A percentile compares a stretch with the other conserved stretches of the same genome.
These are phyloP conservation scores for Anthoptus insignis DNA, from an alignment of 2,888 invertebrate genomes.

Conservation along the genomic window DNA sequence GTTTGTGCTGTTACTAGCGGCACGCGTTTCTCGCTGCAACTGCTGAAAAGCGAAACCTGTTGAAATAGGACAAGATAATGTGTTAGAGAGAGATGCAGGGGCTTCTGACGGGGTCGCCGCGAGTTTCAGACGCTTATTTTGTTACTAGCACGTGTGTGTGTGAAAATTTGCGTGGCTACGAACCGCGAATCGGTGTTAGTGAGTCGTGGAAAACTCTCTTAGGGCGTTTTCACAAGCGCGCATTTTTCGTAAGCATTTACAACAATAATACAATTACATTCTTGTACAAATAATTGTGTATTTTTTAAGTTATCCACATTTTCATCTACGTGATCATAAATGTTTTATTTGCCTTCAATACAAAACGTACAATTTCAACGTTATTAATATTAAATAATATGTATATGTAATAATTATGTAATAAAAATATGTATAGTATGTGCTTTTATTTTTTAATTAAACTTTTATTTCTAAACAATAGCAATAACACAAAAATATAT, in stretches of 20 bases:
- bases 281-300: background rate
- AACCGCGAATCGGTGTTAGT: constrained; percentile 75
- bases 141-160: constrained; percentile 76
- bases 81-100: constrained; percentile 66
- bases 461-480: too few relatives aligned
- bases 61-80: constrained; percentile 81
- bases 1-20: constrained; percentile 84
- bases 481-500: too few relatives aligned
- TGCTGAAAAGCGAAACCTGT: constrained; percentile 86
- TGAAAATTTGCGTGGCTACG: constrained; percentile 81
- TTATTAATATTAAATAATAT: too few relatives aligned
- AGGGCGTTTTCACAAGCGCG: constrained; percentile 77
- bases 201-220: constrained; percentile 85
- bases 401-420: too few relatives aligned
- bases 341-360: too few relatives aligned
- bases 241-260: too few relatives aligned
- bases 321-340: background rate
- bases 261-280: too few relatives aligned
- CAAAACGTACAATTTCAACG: too few relatives aligned
- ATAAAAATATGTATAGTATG: too few relatives aligned
- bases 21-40: constrained; percentile 81
- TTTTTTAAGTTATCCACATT: background rate
- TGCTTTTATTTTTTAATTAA: too few relatives aligned
- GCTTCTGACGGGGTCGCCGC: constrained; percentile 56
- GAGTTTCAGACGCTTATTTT: constrained; percentile 82